These are phyloP conservation scores for Sturnus vulgaris DNA, from an alignment of 2,113 vertebrate species.

Conservation along the genomic window DNA sequence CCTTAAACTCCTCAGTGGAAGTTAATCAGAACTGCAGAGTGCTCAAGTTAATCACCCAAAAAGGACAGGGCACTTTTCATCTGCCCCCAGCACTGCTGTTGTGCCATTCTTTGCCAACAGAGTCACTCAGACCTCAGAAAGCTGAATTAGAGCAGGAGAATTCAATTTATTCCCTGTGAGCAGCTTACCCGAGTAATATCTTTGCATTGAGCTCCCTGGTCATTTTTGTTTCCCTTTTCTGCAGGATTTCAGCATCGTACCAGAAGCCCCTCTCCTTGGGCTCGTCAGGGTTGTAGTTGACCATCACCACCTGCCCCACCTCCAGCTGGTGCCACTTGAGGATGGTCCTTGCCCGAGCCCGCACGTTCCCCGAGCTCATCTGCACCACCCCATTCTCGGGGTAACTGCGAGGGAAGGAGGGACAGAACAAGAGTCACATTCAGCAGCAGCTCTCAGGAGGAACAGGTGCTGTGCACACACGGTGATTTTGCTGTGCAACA, in stretches of 20 bases:
- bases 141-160: background rate
- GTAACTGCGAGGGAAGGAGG: constrained; percentile 73
- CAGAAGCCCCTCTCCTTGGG: constrained; percentile 93
- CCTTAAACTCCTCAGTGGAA: accelerated
- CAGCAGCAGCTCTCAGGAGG: accelerated
- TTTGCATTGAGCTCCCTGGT: constrained; percentile 83
- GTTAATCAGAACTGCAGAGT: background rate
- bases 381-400: constrained; percentile 89
- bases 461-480: background rate
- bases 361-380: constrained; percentile 80
- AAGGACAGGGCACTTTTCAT: background rate
- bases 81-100: background rate
- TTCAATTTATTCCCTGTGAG: accelerated
- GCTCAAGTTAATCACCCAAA: background rate
- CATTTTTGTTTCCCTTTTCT: constrained; percentile 84
- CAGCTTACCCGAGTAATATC: constrained; percentile 86
- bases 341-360: constrained; percentile 84
- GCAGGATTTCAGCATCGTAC: constrained; percentile 92
- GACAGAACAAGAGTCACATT: background rate
- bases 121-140: background rate
- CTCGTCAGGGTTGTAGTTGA: constrained; percentile 94
- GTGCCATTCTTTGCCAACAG: background rate
- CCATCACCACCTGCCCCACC: constrained; percentile 89
- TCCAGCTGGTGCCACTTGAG: constrained; percentile 91
- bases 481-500: background rate